These are phyloP conservation scores for Lacerta viridis DNA, from an alignment of 2,797 vertebrate species.

Conservation along the genomic window DNA sequence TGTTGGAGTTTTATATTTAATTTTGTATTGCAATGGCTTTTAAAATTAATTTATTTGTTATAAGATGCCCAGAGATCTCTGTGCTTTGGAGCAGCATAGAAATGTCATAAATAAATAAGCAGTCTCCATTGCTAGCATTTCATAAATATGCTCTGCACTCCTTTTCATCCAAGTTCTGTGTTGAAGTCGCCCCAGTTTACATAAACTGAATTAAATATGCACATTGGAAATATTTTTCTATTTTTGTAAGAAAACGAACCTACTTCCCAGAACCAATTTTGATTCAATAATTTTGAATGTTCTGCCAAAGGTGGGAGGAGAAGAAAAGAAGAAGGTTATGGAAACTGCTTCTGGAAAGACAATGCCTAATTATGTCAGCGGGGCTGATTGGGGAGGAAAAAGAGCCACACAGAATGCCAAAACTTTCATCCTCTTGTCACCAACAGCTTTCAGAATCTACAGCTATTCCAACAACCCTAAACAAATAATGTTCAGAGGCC, in stretches of 20 bases:
- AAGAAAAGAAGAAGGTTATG: background rate
- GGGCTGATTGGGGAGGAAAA: background rate
- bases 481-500: background rate
- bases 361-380: background rate
- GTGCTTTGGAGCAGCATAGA: too few relatives aligned
- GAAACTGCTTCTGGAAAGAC: background rate
- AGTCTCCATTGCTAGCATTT: background rate
- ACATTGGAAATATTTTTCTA: background rate
- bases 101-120: background rate
- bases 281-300: background rate
- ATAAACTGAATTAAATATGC: background rate
- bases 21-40: too few relatives aligned
- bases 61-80: too few relatives aligned
- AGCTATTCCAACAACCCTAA: background rate
- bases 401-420: background rate
- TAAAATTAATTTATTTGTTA: too few relatives aligned
- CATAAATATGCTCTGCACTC: background rate
- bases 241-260: too few relatives aligned
- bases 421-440: background rate
- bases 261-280: background rate
- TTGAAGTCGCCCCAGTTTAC: background rate
- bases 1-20: too few relatives aligned
- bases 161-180: background rate
- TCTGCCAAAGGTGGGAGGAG: background rate
- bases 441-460: background rate